phyloP scores from a whole-genome alignment of 1,140 invertebrate species.

The Diorhabda sublineata region DNA sequence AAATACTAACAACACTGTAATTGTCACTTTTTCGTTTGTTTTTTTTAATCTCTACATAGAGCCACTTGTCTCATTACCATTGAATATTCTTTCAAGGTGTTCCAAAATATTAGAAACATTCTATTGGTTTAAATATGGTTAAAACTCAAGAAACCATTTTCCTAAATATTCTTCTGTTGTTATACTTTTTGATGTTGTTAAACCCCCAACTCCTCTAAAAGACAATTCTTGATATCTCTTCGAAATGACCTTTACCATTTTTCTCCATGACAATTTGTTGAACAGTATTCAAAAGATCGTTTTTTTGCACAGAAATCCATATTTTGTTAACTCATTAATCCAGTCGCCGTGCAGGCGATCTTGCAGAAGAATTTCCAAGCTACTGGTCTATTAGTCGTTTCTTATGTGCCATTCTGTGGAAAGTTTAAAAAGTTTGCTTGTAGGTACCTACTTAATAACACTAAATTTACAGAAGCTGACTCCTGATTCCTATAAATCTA shows the following conservation, averaged over 20 bases:
- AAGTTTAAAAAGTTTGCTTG: no score
- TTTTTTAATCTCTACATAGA: no score
- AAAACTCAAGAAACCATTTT: no score
- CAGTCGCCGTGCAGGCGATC: slow-evolving; percentile 25
- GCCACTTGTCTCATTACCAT: slow-evolving; percentile 21
- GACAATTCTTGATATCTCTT: neutral
- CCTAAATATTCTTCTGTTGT: no score
- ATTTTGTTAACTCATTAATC: slow-evolving; percentile 3
- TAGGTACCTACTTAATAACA: no score
- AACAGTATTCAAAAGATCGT: neutral
- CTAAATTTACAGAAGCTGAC: no score
- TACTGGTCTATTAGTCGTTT: no score
- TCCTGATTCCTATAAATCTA: no score
- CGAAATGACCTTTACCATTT: no score
- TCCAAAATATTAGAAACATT: slow-evolving; percentile 31
- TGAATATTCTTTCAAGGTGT: slow-evolving; percentile 38
- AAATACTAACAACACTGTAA: slow-evolving; percentile 21
- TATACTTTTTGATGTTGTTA: slow-evolving; percentile 6
- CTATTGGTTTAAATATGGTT: slow-evolving; percentile 7
- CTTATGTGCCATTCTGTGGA: no score
- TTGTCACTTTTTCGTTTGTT: slow-evolving; percentile 32
- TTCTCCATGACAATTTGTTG: neutral
- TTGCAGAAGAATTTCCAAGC: slow-evolving; percentile 23
- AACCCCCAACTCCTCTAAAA: neutral
- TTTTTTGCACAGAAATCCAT: neutral